Evolutionary conservation across 2,113 vertebrate genomes (phyloP).

Genomic region (Microtus montanus): DNA sequence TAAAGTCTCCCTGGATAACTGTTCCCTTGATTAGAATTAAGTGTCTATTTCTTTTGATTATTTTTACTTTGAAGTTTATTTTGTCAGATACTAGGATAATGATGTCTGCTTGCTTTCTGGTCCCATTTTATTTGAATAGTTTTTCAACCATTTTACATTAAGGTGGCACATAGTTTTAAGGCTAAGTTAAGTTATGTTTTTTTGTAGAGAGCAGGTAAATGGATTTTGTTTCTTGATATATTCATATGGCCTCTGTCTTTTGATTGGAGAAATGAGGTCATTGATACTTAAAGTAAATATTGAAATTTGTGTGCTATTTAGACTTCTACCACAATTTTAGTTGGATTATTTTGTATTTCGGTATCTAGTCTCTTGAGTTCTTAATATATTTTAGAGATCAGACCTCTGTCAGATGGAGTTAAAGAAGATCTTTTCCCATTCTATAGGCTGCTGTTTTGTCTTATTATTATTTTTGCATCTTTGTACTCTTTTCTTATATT

Average conservation of each 20-base stretch:
- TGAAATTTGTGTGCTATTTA: neutral
- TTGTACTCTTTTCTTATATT: no score
- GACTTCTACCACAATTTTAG: no score
- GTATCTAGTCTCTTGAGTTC: no score
- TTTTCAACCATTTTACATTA: neutral
- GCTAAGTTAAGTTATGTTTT: neutral
- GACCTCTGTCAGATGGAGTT: no score
- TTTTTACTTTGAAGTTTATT: neutral
- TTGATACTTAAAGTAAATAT: neutral
- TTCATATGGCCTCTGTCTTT: neutral
- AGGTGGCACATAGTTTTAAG: neutral
- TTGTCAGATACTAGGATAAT: neutral
- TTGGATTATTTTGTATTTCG: no score
- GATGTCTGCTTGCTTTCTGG: neutral
- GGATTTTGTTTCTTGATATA: neutral
- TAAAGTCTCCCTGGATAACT: neutral
- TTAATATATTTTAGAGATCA: no score
- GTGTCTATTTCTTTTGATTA: neutral
- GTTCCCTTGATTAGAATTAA: neutral
- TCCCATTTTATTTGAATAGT: neutral
- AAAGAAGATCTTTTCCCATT: no score
- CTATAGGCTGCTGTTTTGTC: no score
- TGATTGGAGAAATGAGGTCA: neutral
- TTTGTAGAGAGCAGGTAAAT: neutral
- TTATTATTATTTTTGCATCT: no score